These are phyloP conservation scores for Apotomis capreana DNA, from an alignment of 2,888 invertebrate genomes.

Conservation along the genomic window DNA sequence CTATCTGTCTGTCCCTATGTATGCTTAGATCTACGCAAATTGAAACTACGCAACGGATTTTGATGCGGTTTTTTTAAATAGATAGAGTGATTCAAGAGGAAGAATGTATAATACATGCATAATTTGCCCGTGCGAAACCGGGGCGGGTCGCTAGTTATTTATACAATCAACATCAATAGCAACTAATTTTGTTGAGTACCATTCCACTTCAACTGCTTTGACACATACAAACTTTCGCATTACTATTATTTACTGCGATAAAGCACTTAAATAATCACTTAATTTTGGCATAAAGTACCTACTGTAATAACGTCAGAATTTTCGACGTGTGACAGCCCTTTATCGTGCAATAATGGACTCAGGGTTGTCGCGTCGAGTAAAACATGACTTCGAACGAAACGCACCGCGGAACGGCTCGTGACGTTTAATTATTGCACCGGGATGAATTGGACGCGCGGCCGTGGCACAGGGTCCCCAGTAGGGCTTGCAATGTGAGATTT, in stretches of 20 bases:
- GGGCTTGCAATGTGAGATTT: background rate
- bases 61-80: no score
- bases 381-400: background rate
- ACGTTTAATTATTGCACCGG: conserved; percentile 19
- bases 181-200: no score
- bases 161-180: no score
- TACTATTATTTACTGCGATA: background rate
- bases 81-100: no score
- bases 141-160: no score
- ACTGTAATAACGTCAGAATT: background rate
- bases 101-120: no score
- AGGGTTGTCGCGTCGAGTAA: conserved; percentile 12
- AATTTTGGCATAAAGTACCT: background rate
- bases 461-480: background rate
- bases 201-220: no score
- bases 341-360: conserved; percentile 12
- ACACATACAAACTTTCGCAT: no score
- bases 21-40: no score
- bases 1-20: no score
- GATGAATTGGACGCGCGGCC: background rate
- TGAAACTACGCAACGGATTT: no score
- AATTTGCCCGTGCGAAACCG: no score
- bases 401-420: background rate
- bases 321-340: conserved; percentile 2
- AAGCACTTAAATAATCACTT: background rate